These are phyloP conservation scores for Stenchaetothrips biformis DNA, from an alignment of 2,888 invertebrate species.

Conservation along the genomic window DNA sequence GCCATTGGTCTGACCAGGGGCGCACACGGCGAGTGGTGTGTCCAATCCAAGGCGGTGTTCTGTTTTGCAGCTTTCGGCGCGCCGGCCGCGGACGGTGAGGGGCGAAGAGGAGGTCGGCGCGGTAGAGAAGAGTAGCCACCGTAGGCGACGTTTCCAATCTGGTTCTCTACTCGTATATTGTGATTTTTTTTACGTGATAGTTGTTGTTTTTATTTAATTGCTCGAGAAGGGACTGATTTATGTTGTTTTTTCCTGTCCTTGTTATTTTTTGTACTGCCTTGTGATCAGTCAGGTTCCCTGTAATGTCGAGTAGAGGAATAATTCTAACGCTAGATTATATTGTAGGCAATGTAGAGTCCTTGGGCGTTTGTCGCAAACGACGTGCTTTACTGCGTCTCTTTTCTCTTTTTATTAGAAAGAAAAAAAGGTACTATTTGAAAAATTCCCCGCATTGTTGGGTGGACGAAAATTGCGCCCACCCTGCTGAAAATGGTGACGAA, in stretches of 20 bases:
- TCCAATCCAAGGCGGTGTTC: too few relatives aligned
- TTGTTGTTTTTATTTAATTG: slow-evolving; percentile 7
- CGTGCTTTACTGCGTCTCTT: too few relatives aligned
- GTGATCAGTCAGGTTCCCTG: background rate
- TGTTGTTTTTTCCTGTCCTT: slow-evolving; percentile 24
- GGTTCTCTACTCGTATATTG: slow-evolving; percentile 8
- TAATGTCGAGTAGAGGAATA: background rate
- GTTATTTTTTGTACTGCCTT: slow-evolving; percentile 25
- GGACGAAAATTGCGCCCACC: background rate
- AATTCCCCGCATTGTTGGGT: too few relatives aligned
- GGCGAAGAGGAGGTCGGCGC: background rate
- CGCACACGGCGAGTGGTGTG: too few relatives aligned
- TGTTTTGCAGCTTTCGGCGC: too few relatives aligned
- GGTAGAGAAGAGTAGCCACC: background rate
- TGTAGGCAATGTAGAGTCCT: too few relatives aligned
- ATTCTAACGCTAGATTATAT: too few relatives aligned
- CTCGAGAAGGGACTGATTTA: background rate
- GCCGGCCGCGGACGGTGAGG: background rate
- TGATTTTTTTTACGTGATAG: slow-evolving; percentile 23
- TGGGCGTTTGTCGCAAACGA: too few relatives aligned
- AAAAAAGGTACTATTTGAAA: too few relatives aligned
- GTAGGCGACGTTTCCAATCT: background rate
- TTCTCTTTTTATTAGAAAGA: too few relatives aligned
- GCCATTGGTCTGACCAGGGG: too few relatives aligned
- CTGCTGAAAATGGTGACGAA: background rate